phyloP scores from a whole-genome alignment of 2,888 invertebrate species.

The Axea sp. region DNA sequence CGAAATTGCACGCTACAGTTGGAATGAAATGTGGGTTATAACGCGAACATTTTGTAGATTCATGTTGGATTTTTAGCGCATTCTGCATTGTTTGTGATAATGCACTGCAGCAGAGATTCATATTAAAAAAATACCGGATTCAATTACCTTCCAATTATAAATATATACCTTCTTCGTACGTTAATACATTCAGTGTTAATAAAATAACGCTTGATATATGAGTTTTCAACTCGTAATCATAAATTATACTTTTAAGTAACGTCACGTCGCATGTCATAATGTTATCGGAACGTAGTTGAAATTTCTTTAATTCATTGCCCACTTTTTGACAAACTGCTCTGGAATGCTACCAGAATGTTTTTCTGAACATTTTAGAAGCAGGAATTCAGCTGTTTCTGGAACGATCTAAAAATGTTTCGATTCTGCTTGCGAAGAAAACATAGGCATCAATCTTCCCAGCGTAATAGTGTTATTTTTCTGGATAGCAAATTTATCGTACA shows the following conservation, averaged over 20 bases:
- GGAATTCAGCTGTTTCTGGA: neutral
- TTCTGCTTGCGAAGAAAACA: conserved; percentile 10
- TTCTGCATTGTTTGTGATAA: conserved; percentile 7
- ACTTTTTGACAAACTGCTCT: conserved; percentile 5
- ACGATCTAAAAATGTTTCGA: conserved; percentile 7
- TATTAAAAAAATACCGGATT: conserved; percentile 2
- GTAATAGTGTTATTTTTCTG: conserved; percentile 1
- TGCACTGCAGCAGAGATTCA: conserved; percentile 1
- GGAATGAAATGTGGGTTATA: conserved; percentile 2
- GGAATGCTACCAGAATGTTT: conserved; percentile 1
- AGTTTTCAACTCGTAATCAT: too few relatives aligned
- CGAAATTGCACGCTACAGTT: neutral
- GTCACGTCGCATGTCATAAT: neutral
- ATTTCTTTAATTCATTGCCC: conserved; percentile 2
- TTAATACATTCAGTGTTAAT: too few relatives aligned
- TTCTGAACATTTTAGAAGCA: conserved; percentile 7
- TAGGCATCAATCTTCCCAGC: conserved; percentile 12
- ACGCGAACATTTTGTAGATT: conserved; percentile 10
- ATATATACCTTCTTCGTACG: too few relatives aligned
- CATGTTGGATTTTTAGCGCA: conserved; percentile 1
- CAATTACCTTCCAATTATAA: too few relatives aligned
- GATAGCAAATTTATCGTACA: neutral
- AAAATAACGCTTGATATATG: too few relatives aligned
- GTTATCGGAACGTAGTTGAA: neutral
- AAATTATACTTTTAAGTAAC: too few relatives aligned